Evolutionary conservation across 2,888 invertebrate species (phyloP).

Genomic region (Platycheirus albimanus): DNA sequence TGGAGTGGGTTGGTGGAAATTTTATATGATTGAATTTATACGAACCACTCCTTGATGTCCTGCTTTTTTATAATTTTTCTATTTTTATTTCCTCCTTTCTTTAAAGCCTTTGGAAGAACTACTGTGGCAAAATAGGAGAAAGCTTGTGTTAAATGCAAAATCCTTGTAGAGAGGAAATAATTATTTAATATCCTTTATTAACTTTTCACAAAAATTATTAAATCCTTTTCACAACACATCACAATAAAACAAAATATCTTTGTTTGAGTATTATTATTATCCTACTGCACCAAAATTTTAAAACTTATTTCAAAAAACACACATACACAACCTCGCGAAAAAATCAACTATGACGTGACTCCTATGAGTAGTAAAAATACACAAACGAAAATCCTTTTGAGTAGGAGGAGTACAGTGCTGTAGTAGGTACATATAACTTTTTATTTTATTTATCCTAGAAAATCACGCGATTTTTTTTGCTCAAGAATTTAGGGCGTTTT

Average conservation of each 20-base stretch:
- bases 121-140: constrained; percentile 60
- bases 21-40: constrained; percentile 30
- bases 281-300: constrained; percentile 38
- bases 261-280: constrained; percentile 20
- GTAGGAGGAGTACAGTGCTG: constrained; percentile 31
- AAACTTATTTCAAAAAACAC: constrained; percentile 8
- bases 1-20: neutral
- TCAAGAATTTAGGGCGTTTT: constrained; percentile 56
- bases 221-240: constrained; percentile 29
- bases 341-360: constrained; percentile 22
- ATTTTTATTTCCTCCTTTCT: constrained; percentile 13
- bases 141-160: constrained; percentile 55
- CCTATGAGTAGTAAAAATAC: constrained; percentile 54
- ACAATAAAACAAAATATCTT: constrained; percentile 30
- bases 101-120: constrained; percentile 53
- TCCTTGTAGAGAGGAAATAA: constrained; percentile 65
- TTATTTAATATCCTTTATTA: neutral
- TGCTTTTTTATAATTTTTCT: constrained; percentile 21
- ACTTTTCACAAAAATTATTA: constrained; percentile 12
- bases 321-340: constrained; percentile 51
- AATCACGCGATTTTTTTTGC: constrained; percentile 25
- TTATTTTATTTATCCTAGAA: constrained; percentile 15
- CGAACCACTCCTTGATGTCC: constrained; percentile 58
- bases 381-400: constrained; percentile 29
- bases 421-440: constrained; percentile 28